These are phyloP conservation scores for Thaumetopoea pityocampa DNA, from an alignment of 1,140 invertebrate species.

Conservation along the genomic window DNA sequence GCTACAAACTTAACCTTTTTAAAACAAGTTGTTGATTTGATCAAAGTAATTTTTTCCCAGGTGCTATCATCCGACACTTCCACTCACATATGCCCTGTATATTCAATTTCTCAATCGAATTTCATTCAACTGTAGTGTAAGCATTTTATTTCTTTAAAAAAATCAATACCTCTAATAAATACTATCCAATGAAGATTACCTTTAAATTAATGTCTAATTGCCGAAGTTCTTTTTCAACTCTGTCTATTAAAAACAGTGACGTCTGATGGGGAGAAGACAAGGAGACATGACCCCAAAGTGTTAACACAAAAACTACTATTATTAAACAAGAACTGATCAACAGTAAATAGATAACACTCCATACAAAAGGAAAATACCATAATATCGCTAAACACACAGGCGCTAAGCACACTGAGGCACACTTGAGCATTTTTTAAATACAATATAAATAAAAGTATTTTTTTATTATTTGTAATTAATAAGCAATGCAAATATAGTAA, in stretches of 20 bases:
- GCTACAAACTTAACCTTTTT: no score
- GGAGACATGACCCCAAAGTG: conserved; percentile 65
- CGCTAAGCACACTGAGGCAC: conserved; percentile 32
- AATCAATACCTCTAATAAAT: conserved; percentile 10
- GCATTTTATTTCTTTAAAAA: no score
- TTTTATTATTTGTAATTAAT: no score
- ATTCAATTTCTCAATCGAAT: no score
- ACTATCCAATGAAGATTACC: conserved; percentile 27
- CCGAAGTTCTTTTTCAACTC: conserved; percentile 63
- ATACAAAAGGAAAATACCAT: conserved; percentile 50
- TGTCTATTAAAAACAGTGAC: conserved; percentile 60
- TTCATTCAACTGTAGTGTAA: no score
- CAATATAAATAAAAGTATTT: conserved; percentile 10
- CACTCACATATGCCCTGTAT: no score
- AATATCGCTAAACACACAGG: conserved; percentile 38
- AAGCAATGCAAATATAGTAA: conserved; percentile 7
- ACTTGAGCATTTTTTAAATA: conserved; percentile 44
- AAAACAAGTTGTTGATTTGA: no score
- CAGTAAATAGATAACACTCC: conserved; percentile 41
- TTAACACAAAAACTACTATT: conserved; percentile 43
- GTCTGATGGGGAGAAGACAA: conserved; percentile 71
- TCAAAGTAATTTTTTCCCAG: no score
- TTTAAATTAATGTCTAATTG: conserved; percentile 54
- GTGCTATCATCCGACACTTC: no score
- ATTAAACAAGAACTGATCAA: conserved; percentile 42